These are phyloP conservation scores for Caenorhabditis sp. DNA, from an alignment of 2,888 invertebrate species.

Conservation along the genomic window DNA sequence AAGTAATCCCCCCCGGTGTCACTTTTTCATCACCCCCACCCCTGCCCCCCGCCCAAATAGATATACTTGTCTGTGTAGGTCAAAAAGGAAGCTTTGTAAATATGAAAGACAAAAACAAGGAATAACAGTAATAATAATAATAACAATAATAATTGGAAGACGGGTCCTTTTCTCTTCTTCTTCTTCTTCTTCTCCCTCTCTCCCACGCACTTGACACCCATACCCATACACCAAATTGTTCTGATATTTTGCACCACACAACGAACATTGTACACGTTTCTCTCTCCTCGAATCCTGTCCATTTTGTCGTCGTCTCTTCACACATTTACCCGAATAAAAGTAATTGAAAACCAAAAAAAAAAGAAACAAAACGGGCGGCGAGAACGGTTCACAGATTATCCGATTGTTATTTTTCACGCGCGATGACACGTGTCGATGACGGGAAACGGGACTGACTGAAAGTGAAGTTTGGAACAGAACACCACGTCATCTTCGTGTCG, in stretches of 20 bases:
- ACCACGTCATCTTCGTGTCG: too few species aligned
- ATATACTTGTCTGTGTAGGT: slow-evolving; percentile 6
- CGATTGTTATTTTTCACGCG: too few species aligned
- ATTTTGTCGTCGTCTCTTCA: too few species aligned
- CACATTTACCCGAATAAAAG: too few species aligned
- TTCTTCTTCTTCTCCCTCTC: background rate
- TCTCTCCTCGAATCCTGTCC: too few species aligned
- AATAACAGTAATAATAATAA: background rate
- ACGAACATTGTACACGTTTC: too few species aligned
- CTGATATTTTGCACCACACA: background rate
- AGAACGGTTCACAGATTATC: too few species aligned
- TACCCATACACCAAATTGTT: background rate
- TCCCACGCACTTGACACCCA: background rate
- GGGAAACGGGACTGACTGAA: too few species aligned
- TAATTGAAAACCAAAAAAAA: too few species aligned
- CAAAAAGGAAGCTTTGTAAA: background rate
- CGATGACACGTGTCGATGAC: too few species aligned
- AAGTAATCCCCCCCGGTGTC: slow-evolving; percentile 42
- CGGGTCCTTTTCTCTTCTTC: slow-evolving; percentile 14
- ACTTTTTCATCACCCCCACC: background rate
- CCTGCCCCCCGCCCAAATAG: background rate
- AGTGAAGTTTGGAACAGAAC: too few species aligned
- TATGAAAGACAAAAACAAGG: background rate
- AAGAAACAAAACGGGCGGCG: too few species aligned
- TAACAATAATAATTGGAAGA: slow-evolving; percentile 30